Percentiles rank a stretch among this genome's conserved stretches.
phyloP scores from a whole-genome alignment of 2,888 invertebrate genomes.

The Polia nebulosa region DNA sequence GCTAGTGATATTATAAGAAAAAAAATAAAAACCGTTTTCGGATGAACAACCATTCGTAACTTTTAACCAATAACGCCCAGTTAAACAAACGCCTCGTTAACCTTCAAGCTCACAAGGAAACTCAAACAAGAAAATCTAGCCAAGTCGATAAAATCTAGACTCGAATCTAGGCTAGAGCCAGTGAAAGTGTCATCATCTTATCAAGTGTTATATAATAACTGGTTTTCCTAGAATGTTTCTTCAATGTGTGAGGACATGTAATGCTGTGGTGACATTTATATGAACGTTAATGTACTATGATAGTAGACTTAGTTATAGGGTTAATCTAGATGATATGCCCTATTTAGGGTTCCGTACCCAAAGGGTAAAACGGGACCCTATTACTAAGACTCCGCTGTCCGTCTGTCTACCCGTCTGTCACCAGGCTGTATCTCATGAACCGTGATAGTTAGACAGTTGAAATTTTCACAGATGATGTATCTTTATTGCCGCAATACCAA shows the following conservation, averaged over 20 bases:
- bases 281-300: background rate
- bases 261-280: background rate
- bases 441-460: too few relatives aligned
- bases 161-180: slow-evolving; percentile 29
- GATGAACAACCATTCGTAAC: background rate
- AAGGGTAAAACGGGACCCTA: too few relatives aligned
- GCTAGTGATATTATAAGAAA: too few relatives aligned
- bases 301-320: too few relatives aligned
- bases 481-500: too few relatives aligned
- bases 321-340: background rate
- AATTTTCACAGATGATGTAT: too few relatives aligned
- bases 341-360: too few relatives aligned
- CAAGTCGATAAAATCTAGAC: slow-evolving; percentile 28
- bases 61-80: background rate
- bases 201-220: slow-evolving; percentile 29
- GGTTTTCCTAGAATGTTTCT: slow-evolving; percentile 24
- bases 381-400: too few relatives aligned
- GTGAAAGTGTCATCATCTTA: slow-evolving; percentile 39
- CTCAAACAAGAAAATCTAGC: slow-evolving; percentile 26
- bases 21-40: too few relatives aligned
- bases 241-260: slow-evolving; percentile 10
- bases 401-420: too few relatives aligned
- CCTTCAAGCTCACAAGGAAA: slow-evolving; percentile 1
- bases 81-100: background rate
- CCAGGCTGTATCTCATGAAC: too few relatives aligned